phyloP scores from a whole-genome alignment of 2,888 invertebrate genomes.

The Coremacera marginata region DNA sequence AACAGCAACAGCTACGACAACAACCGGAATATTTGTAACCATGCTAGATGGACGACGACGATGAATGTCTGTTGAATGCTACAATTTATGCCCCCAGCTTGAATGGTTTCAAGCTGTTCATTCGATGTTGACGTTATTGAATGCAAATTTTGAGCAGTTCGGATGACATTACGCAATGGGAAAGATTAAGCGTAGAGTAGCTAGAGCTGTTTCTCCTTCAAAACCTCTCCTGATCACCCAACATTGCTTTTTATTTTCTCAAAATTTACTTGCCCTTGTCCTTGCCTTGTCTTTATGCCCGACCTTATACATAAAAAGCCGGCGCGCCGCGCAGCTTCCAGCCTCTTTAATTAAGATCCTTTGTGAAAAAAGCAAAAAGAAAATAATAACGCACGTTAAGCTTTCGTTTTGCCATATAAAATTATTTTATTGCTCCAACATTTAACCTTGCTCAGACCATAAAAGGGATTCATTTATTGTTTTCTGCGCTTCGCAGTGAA shows the following conservation, averaged over 20 bases:
- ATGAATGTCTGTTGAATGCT: constrained; percentile 10
- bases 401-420: constrained; percentile 16
- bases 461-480: constrained; percentile 4
- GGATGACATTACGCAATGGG: too few species aligned
- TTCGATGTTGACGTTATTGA: too few species aligned
- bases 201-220: too few species aligned
- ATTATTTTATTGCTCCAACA: constrained; percentile 11
- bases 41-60: background rate
- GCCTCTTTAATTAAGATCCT: constrained; percentile 16
- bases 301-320: too few species aligned
- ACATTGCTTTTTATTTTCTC: too few species aligned
- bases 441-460: constrained; percentile 17
- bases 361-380: background rate
- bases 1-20: background rate
- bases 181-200: too few species aligned
- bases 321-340: background rate
- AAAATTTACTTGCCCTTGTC: too few species aligned
- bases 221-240: too few species aligned
- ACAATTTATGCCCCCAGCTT: background rate
- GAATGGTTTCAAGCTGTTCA: too few species aligned
- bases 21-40: background rate
- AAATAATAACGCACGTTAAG: background rate
- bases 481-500: background rate
- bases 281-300: too few species aligned
- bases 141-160: too few species aligned